Conservation (phyloP, 2,113 vertebrate species). For the Acrocephalus arundinaceus region DNA sequence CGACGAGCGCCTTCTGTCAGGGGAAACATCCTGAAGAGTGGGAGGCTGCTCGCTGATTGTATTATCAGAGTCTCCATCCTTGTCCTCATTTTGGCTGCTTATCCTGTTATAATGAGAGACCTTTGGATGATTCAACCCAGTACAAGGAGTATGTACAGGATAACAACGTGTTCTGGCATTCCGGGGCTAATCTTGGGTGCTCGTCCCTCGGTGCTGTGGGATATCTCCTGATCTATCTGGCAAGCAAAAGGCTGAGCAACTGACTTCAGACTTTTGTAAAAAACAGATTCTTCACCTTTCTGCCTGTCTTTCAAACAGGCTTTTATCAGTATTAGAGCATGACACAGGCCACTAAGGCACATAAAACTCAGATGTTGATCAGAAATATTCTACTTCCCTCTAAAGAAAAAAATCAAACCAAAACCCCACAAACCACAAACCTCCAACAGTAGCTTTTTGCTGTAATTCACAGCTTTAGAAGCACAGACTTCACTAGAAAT, state of each 20-base stretch:
- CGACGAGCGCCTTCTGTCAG: conserved; percentile 74
- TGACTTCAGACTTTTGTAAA: neutral
- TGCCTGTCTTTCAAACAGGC: neutral
- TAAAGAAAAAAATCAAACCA: neutral
- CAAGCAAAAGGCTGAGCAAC: neutral
- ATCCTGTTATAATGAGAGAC: conserved; percentile 68
- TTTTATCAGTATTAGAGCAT: neutral
- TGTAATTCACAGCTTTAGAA: neutral
- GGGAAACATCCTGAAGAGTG: conserved; percentile 72
- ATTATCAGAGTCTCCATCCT: conserved; percentile 75
- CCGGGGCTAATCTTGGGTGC: neutral
- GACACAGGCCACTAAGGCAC: neutral
- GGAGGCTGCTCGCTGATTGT: conserved; percentile 71
- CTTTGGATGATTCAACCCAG: neutral
- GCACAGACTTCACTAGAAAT: neutral
- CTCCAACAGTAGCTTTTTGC: neutral
- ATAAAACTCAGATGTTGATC: neutral
- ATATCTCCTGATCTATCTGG: neutral
- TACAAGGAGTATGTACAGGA: neutral
- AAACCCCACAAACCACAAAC: neutral
- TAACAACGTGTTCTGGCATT: neutral
- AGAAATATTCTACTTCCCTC: neutral
- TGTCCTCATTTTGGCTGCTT: conserved; percentile 80
- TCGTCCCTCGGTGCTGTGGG: neutral
- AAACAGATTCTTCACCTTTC: neutral